Base-by-base conservation (phyloP, 2,113 vertebrate genomes). In the Rhabdomys dilectus region DNA sequence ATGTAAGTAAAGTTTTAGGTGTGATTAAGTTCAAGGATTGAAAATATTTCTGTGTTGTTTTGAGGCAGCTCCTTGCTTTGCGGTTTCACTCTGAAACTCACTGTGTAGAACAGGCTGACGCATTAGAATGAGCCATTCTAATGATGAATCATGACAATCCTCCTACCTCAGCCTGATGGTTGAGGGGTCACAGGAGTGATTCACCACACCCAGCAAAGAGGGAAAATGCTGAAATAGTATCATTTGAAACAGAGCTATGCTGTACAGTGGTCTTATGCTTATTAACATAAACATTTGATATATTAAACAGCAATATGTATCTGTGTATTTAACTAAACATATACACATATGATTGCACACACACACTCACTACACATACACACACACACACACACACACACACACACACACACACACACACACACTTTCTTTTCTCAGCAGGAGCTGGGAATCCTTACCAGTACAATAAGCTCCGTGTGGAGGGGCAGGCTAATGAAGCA, bases 211-310 rank as follows among this genome's bases (percentile, higher is more conserved):
- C 36, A 72, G 48, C 7, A 89, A 13, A 72, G n/a, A 95, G 68
- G 56, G 80, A 89, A 96, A 92, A 56, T n/a, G 60, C 19, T 78
- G 53, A 78, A 39, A 21, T 51, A 21, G 26, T 19, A 76, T 62
- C 19, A 76, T 92, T 92, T 95, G 68, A 95, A 94, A 66, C 53
- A 92, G 58, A 87, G 11, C 24, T 76, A 36, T 56, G 21, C 13
- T 48, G 22, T 88, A 53, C 22, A 36, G 3, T 77, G 48, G 6
- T 60, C 17, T 73, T 91, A 21, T 85, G n/a, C 24, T 10, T 86
- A 12, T 80, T 84, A 85, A 73, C 51, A 53, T 29, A 89, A 68
- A 26, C 36, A 70, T 34, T 76, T 51, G 56, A 95, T 77, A 62
- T 12, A 85, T 75, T 29, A 72, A 93, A 64, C 4, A 93, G 8